Evolutionary conservation across 2,113 vertebrate species (phyloP), one percentile per base, ranked within the genome.

Genomic region (Calidris pygmaea): DNA sequence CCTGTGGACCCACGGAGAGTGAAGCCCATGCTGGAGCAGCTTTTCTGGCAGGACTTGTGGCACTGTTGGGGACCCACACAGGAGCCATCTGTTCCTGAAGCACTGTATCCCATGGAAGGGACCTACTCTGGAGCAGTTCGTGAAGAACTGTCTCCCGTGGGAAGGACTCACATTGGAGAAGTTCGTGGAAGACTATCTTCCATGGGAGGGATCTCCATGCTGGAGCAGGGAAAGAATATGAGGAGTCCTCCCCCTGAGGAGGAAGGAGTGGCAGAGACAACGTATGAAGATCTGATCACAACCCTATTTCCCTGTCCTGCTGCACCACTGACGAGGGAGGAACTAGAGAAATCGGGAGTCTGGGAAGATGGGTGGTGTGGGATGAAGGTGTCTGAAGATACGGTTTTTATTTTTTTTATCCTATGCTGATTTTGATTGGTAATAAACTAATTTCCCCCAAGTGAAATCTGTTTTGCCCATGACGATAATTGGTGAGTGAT

Each of bases 301-400:
- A 14, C 7, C 9, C 47, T 7, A 37, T 47, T 47, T 78, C 29
- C 34, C 27, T 1, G 2, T 60, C 43, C 26, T 14, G 26, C 19
- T 32, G 27, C 0, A 4, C 19, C 1, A 2, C 16, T 26, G 21
- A 4, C 17, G 2, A 16, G 9, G n/a, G 35, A 39, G 21, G 58
- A 77, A 29, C 7, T 5, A 77, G 58, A 78, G 21, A 78, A 63
- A 20, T 20, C 1, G 1, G 29, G 9, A 52, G 29, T 24, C 35
- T 3, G 1, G 21, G 45, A 52, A 63, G 21, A 39, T 62, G 27
- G n/a, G 21, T 37, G 27, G 27, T 12, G 26, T 48, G 20, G 27
- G 7, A 11, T 11, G 14, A 23, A 77, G 27, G 27, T 18, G 12
- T 39, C 50, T 77, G 39, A 77, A 50, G 37, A 50, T 78, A 20